Conservation (phyloP, 2,888 invertebrate genomes). For the Athalia cordata region DNA sequence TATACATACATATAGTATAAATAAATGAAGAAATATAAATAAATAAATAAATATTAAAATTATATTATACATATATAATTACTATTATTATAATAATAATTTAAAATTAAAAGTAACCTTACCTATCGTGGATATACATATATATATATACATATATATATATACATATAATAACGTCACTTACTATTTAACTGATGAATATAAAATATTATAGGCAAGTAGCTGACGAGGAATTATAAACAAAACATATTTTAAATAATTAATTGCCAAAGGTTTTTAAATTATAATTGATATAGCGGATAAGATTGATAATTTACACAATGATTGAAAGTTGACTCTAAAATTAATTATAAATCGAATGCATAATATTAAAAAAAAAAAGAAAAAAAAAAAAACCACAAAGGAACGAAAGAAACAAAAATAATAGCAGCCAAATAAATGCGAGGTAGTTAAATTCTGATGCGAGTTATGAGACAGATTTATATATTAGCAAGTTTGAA, state of each 20-base stretch:
- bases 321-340: constrained; percentile 73
- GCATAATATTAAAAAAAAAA: constrained; percentile 28
- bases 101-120: constrained; percentile 50
- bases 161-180: constrained; percentile 54
- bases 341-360: constrained; percentile 67
- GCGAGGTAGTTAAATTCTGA: constrained; percentile 15
- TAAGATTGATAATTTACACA: constrained; percentile 62
- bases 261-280: constrained; percentile 72
- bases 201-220: constrained; percentile 52
- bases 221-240: constrained; percentile 59
- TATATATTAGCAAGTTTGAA: constrained; percentile 9
- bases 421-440: not conserved
- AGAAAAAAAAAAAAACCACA: not conserved
- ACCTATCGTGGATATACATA: not conserved
- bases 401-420: not conserved
- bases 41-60: constrained; percentile 59
- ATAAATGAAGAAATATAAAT: constrained; percentile 31
- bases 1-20: constrained; percentile 2
- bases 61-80: constrained; percentile 55
- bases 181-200: constrained; percentile 55
- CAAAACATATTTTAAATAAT: constrained; percentile 73
- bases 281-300: constrained; percentile 62
- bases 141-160: constrained; percentile 54
- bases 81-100: constrained; percentile 57
- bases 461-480: constrained; percentile 32